A percentile compares a stretch with the other conserved stretches of the same genome.
phyloP scores from a whole-genome alignment of 2,113 vertebrate species.

The Baryphthengus martii region DNA sequence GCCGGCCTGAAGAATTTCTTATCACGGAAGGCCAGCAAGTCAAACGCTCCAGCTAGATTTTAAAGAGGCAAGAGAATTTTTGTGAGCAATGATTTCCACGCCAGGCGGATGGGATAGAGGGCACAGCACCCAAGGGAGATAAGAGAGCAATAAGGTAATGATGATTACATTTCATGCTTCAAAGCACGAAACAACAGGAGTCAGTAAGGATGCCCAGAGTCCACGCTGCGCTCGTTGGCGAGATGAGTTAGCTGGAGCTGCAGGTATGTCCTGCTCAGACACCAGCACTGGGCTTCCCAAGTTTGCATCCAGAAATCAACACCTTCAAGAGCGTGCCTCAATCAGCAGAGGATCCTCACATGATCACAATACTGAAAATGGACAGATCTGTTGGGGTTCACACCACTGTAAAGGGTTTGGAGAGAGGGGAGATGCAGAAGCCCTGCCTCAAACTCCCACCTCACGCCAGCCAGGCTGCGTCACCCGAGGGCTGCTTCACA shows the following conservation, averaged over 20 bases:
- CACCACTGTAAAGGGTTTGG: accelerated
- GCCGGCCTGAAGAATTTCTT: neutral
- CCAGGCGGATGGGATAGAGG: neutral
- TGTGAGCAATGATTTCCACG: neutral
- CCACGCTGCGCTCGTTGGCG: accelerated
- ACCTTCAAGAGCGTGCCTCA: accelerated
- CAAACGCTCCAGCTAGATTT: neutral
- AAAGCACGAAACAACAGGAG: neutral
- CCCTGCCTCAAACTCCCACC: neutral
- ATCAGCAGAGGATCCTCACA: neutral
- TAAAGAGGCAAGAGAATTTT: neutral
- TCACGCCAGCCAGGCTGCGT: neutral
- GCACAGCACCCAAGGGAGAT: slow-evolving; percentile 20
- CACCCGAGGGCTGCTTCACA: accelerated
- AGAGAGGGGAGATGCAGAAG: neutral
- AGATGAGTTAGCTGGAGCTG: neutral
- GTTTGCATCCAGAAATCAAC: neutral
- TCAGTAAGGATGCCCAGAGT: neutral
- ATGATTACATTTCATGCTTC: slow-evolving; percentile 45
- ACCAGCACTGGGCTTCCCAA: neutral
- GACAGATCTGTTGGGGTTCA: neutral
- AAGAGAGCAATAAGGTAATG: slow-evolving; percentile 14
- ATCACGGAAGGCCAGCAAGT: neutral
- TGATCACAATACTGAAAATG: neutral
- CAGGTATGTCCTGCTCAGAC: neutral